Evolutionary conservation across 2,113 vertebrate genomes (phyloP).

Genomic region (Asarcornis scutulata): DNA sequence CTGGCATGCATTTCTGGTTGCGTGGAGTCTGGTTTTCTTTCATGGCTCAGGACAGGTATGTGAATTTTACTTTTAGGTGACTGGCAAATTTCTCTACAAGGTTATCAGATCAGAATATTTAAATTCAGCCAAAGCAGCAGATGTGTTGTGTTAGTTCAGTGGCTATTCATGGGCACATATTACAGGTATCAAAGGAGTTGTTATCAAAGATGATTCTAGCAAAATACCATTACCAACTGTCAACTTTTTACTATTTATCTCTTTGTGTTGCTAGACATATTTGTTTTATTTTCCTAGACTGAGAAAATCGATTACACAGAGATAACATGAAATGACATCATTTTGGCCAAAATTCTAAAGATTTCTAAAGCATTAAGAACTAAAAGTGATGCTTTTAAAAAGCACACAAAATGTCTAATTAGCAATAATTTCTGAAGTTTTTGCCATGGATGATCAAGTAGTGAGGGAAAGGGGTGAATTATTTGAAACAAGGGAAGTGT

Average conservation of each 20-base stretch:
- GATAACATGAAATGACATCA: not conserved
- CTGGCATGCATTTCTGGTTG: not conserved
- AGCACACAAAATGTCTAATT: not conserved
- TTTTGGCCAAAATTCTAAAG: not conserved
- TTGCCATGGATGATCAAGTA: not conserved
- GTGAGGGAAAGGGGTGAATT: not conserved
- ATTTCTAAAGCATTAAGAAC: not conserved
- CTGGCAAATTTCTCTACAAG: not conserved
- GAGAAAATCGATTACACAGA: not conserved
- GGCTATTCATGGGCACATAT: slow-evolving; percentile 27
- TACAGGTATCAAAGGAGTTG: slow-evolving; percentile 48
- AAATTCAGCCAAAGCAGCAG: slow-evolving; percentile 45
- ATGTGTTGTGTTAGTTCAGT: slow-evolving; percentile 36
- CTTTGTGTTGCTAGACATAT: not conserved
- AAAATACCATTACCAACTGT: slow-evolving; percentile 57
- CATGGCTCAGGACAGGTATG: not conserved
- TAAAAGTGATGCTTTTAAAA: not conserved
- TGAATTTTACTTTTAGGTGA: not conserved
- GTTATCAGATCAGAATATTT: not conserved
- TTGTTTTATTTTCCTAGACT: slow-evolving; percentile 34
- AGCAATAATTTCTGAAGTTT: not conserved
- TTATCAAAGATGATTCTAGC: slow-evolving; percentile 38
- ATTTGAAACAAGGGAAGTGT: not conserved
- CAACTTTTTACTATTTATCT: slow-evolving; percentile 48
- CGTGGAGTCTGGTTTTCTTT: not conserved